A percentile compares a stretch with the other conserved stretches of the same genome.
Evolutionary conservation across 2,888 invertebrate genomes (phyloP).

Genomic region (Uropetala carovei): DNA sequence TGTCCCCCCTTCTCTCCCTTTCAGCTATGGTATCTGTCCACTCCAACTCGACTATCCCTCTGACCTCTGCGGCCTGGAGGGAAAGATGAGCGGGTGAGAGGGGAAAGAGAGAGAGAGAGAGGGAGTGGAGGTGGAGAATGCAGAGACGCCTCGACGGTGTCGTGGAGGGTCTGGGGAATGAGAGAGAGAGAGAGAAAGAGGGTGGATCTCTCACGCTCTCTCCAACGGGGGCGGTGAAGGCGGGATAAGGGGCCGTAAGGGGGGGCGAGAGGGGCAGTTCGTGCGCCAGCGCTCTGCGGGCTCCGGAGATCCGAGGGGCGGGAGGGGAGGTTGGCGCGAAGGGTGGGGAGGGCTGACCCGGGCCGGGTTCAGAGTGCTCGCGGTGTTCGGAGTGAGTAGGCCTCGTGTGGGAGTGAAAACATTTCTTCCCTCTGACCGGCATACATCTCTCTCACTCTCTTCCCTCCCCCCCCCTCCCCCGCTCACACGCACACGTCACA

Average conservation of each 20-base stretch:
- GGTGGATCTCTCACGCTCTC: neutral
- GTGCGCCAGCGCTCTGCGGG: neutral
- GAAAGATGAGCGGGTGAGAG: neutral
- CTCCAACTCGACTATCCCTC: neutral
- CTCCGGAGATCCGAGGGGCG: neutral
- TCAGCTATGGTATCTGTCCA: neutral
- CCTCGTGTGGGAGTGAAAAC: neutral
- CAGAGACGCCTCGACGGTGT: conserved; percentile 14
- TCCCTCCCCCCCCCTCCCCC: neutral
- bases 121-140: neutral
- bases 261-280: neutral
- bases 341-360: conserved; percentile 5
- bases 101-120: neutral
- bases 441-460: neutral
- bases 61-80: conserved; percentile 12
- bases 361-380: conserved; percentile 11
- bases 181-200: neutral
- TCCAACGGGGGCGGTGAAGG: neutral
- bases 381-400: neutral
- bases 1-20: neutral
- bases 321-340: neutral
- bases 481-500: neutral
- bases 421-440: conserved; percentile 12
- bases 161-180: neutral
- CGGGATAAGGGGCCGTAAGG: neutral